Conservation (phyloP, 2,888 invertebrate species). For the Rotaria magnacalcarata region DNA sequence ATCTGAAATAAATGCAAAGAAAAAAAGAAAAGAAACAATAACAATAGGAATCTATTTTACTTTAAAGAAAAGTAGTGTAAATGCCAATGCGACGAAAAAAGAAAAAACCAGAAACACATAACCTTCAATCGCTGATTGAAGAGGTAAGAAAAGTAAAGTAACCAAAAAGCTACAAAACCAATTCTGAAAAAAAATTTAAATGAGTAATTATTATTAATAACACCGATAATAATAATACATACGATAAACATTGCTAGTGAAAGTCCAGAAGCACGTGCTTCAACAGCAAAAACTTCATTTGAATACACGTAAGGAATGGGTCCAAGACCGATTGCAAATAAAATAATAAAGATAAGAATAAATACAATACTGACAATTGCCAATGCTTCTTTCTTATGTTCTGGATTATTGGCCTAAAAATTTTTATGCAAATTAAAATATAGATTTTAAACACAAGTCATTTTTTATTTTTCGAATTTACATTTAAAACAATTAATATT, state of each 20-base stretch:
- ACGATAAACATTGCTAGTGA: conserved; percentile 3
- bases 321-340: neutral
- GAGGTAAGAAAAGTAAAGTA: neutral
- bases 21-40: neutral
- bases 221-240: neutral
- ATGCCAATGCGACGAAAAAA: neutral
- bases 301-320: neutral
- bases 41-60: neutral
- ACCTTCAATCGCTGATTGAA: neutral
- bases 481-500: conserved; percentile 40
- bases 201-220: no score
- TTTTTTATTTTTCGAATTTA: neutral
- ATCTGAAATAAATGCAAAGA: neutral
- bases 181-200: neutral
- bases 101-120: neutral
- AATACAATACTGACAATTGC: neutral
- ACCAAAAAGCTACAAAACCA: neutral
- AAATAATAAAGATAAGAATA: neutral
- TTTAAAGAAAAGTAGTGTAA: neutral
- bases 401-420: neutral
- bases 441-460: neutral
- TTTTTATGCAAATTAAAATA: neutral
- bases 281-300: neutral
- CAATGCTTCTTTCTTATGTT: neutral
- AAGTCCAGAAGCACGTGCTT: conserved; percentile 9